Evolutionary conservation across 2,113 vertebrate species (phyloP), one percentile per base, ranked within the genome.

Genomic region (Baryphthengus martii): DNA sequence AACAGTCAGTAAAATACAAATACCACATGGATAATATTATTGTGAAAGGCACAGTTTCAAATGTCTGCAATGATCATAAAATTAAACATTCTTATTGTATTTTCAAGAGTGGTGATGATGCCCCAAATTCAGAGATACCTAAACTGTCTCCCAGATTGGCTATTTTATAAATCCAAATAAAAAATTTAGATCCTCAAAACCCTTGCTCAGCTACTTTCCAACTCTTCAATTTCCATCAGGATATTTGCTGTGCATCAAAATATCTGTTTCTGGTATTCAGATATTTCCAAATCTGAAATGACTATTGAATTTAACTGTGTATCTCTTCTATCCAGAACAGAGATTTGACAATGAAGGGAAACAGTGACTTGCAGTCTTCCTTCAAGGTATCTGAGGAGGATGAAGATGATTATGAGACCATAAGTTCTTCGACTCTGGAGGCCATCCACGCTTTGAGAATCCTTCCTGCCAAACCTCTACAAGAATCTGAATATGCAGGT

Each of bases 401-500:
- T 37, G 91, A 93, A 83, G 31, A 33, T 6, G 49, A 84, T 23
- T 98, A 98, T 0, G 98, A 98, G 45, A 96, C 85, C 53, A 94
- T 97, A 3, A 88, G 8, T 50, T 88, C 91, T 56, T 96, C 61
- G 7, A 15, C 44, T 65, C 47, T 53, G n/a, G 72, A 95, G 35
- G 33, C n/a, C 2, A 52, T 96, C 33, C 84, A 79, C 3, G 49
- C 91, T 3, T 44, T 95, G 90, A 97, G 84, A 81, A 97, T 98
- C 33, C 89, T 97, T 42, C 98, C 98, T 62, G 94, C 97, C 76
- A 94, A 70, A 73, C 97, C 97, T 29, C 90, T 96, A 24, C 90
- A 97, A 78, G 98, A 98, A 65, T 96, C 98, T 0, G 97, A 97
- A 94, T 98, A 98, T 6, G 97, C 97, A 96, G 98, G 98, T 98